Evolutionary conservation across 1,140 invertebrate genomes (phyloP).

Genomic region (Bilobella aurantiaca): DNA sequence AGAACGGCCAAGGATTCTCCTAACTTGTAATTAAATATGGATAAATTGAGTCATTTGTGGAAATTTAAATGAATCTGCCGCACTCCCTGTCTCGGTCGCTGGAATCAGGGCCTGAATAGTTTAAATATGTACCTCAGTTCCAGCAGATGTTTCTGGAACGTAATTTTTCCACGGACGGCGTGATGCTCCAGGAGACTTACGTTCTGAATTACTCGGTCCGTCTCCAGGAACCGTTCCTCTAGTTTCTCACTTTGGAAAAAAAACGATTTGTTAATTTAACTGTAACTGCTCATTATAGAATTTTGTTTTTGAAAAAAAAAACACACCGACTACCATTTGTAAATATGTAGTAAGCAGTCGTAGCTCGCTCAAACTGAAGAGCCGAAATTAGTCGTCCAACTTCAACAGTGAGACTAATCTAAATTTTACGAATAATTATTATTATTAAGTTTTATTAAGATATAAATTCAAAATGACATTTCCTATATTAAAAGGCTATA

Average conservation of each 20-base stretch:
- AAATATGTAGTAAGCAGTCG: conserved; percentile 37
- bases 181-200: not conserved
- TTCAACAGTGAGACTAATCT: conserved; percentile 40
- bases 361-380: conserved; percentile 39
- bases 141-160: conserved; percentile 6
- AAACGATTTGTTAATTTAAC: not conserved
- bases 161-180: conserved; percentile 2
- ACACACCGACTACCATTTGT: conserved; percentile 30
- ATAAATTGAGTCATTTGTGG: not conserved
- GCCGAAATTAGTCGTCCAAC: conserved; percentile 38
- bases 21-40: not conserved
- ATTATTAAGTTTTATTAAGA: not conserved
- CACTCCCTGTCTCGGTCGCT: not conserved
- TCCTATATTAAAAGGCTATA: no score
- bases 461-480: no score
- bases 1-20: not conserved
- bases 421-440: not conserved
- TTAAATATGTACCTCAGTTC: conserved; percentile 5
- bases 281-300: no score
- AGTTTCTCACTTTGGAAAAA: conserved; percentile 4
- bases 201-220: conserved; percentile 5
- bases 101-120: not conserved
- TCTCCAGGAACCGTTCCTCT: conserved; percentile 7
- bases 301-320: not conserved
- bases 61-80: not conserved